Conservation (phyloP, 2,888 invertebrate genomes). For the Podabrus alpinus region DNA sequence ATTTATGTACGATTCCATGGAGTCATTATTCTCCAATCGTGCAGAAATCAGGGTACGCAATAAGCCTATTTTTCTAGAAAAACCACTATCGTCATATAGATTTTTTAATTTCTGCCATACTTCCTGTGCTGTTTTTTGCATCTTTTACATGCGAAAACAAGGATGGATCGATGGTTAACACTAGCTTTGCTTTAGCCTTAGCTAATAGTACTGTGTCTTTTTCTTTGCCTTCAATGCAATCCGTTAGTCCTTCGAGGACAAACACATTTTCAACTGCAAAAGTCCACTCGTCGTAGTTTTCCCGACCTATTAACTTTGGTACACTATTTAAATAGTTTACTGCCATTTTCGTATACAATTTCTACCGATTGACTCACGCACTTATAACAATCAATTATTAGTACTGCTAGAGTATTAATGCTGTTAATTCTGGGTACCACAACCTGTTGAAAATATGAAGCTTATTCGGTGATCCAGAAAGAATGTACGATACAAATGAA, state of each 20-base stretch:
- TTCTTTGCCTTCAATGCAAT: slow-evolving; percentile 26
- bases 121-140: slow-evolving; percentile 8
- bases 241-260: slow-evolving; percentile 29
- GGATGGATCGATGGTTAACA: slow-evolving; percentile 38
- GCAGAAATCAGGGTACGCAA: slow-evolving; percentile 37
- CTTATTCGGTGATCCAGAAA: too few species aligned
- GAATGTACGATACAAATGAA: too few species aligned
- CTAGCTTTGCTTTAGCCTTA: slow-evolving; percentile 40
- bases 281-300: slow-evolving; percentile 37
- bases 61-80: slow-evolving; percentile 39
- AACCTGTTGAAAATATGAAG: too few species aligned
- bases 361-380: too few species aligned
- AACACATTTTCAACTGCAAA: slow-evolving; percentile 34
- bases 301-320: slow-evolving; percentile 30
- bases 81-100: slow-evolving; percentile 41
- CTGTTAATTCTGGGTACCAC: too few species aligned
- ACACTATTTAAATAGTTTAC: slow-evolving; percentile 20
- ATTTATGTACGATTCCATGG: slow-evolving; percentile 40
- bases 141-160: slow-evolving; percentile 38
- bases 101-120: slow-evolving; percentile 37
- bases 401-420: too few species aligned
- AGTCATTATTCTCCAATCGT: slow-evolving; percentile 37
- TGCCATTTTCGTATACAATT: too few species aligned
- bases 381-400: too few species aligned
- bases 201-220: slow-evolving; percentile 18